These are phyloP conservation scores for Spodoptera picta DNA, from an alignment of 2,888 invertebrate species.

Conservation along the genomic window DNA sequence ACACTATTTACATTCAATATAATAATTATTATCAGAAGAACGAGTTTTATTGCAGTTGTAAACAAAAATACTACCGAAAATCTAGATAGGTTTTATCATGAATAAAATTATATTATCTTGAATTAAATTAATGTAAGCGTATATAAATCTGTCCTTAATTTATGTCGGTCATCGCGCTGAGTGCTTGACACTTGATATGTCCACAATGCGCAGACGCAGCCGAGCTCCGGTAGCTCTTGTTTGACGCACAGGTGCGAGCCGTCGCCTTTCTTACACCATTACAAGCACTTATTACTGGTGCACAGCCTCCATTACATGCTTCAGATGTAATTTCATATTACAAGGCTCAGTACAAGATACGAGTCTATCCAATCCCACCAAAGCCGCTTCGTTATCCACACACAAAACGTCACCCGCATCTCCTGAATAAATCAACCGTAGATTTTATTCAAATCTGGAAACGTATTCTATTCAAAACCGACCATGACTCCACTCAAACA, in stretches of 20 bases:
- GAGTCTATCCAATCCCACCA: constrained; percentile 17
- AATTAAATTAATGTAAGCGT: constrained; percentile 19
- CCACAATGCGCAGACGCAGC: constrained; percentile 20
- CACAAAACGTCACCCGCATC: constrained; percentile 34
- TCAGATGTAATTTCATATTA: not conserved
- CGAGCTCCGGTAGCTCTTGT: constrained; percentile 30
- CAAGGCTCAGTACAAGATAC: not conserved
- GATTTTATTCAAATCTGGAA: constrained; percentile 51
- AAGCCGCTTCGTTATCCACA: constrained; percentile 34
- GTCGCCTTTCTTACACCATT: constrained; percentile 31
- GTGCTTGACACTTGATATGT: constrained; percentile 33
- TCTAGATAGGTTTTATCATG: no score
- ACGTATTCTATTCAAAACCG: constrained; percentile 46
- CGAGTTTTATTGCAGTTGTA: no score
- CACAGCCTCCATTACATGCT: constrained; percentile 7
- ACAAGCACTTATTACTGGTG: constrained; percentile 32
- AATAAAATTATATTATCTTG: not conserved
- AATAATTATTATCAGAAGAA: no score
- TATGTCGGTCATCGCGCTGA: constrained; percentile 36
- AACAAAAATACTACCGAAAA: no score
- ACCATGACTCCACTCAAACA: constrained; percentile 49
- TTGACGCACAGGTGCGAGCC: constrained; percentile 29
- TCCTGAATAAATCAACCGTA: constrained; percentile 42
- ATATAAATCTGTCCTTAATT: constrained; percentile 38
- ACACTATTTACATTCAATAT: no score